Conservation (phyloP, 2,888 invertebrate species). For the Hipparchia sbordonii region DNA sequence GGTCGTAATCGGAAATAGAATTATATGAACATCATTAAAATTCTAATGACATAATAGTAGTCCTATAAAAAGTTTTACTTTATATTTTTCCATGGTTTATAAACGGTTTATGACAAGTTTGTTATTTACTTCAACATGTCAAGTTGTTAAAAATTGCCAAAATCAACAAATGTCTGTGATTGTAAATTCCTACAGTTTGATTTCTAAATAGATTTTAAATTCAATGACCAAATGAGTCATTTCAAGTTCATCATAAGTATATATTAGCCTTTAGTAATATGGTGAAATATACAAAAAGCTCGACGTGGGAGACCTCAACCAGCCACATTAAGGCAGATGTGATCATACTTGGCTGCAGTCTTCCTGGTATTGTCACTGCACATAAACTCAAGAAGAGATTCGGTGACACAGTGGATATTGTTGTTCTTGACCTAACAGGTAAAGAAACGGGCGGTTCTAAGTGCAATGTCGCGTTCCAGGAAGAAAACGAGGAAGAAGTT, state of each 20-base stretch:
- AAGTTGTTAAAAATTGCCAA: no score
- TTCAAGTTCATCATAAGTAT: neutral
- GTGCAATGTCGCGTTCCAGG: slow-evolving; percentile 61
- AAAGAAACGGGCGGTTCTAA: slow-evolving; percentile 45
- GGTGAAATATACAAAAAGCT: neutral
- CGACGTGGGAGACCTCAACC: slow-evolving; percentile 2
- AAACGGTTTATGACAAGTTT: no score
- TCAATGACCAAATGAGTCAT: neutral
- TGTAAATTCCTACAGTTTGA: no score
- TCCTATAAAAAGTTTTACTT: no score
- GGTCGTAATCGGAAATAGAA: no score
- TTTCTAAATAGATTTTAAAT: no score
- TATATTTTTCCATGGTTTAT: no score
- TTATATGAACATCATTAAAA: no score
- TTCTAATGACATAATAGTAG: no score
- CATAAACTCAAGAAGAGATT: slow-evolving; percentile 72
- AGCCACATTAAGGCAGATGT: slow-evolving; percentile 64
- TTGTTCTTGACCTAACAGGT: slow-evolving; percentile 62
- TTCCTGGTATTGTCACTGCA: slow-evolving; percentile 73
- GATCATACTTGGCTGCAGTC: slow-evolving; percentile 71
- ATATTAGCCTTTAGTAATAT: neutral
- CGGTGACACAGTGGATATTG: slow-evolving; percentile 69
- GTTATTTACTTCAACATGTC: no score
- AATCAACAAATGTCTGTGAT: no score
- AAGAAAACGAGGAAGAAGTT: slow-evolving; percentile 39